Percentiles rank a stretch among this genome's conserved stretches.
Evolutionary conservation across 2,888 invertebrate species (phyloP).

Genomic region (Drosophila austrosaltans): DNA sequence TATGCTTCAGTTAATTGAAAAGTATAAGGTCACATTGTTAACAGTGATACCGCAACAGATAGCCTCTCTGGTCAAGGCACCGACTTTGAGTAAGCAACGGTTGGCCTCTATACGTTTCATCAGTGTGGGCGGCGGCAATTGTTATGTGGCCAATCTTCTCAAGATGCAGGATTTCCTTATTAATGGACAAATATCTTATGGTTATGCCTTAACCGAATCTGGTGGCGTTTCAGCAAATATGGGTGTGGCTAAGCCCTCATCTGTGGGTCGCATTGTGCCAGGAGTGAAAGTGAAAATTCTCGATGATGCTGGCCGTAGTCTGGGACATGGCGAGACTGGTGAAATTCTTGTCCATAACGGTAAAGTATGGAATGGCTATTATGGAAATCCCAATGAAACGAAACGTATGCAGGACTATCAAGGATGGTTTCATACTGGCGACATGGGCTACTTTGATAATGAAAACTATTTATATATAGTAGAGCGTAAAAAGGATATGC

Average conservation of each 20-base stretch:
- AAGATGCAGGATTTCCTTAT: slow-evolving; percentile 70
- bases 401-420: slow-evolving; percentile 76
- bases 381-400: slow-evolving; percentile 77
- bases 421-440: slow-evolving; percentile 82
- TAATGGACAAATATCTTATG: slow-evolving; percentile 70
- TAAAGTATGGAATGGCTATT: slow-evolving; percentile 80
- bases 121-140: slow-evolving; percentile 74
- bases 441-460: slow-evolving; percentile 82
- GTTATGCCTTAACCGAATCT: slow-evolving; percentile 80
- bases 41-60: slow-evolving; percentile 75
- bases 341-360: slow-evolving; percentile 78
- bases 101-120: slow-evolving; percentile 70
- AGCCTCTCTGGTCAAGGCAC: slow-evolving; percentile 64
- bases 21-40: slow-evolving; percentile 74
- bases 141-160: slow-evolving; percentile 70
- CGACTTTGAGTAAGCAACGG: slow-evolving; percentile 59
- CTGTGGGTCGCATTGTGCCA: slow-evolving; percentile 75
- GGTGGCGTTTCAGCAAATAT: slow-evolving; percentile 74
- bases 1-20: slow-evolving; percentile 71
- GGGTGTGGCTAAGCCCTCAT: slow-evolving; percentile 68
- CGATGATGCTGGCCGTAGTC: slow-evolving; percentile 72
- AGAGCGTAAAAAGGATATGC: slow-evolving; percentile 78
- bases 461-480: slow-evolving; percentile 78
- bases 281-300: slow-evolving; percentile 77
- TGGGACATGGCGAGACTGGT: slow-evolving; percentile 76